Percentiles rank a stretch among this genome's conserved stretches.
These are phyloP conservation scores for Hyperoplus immaculatus DNA, from an alignment of 2,797 vertebrate species.

Conservation along the genomic window DNA sequence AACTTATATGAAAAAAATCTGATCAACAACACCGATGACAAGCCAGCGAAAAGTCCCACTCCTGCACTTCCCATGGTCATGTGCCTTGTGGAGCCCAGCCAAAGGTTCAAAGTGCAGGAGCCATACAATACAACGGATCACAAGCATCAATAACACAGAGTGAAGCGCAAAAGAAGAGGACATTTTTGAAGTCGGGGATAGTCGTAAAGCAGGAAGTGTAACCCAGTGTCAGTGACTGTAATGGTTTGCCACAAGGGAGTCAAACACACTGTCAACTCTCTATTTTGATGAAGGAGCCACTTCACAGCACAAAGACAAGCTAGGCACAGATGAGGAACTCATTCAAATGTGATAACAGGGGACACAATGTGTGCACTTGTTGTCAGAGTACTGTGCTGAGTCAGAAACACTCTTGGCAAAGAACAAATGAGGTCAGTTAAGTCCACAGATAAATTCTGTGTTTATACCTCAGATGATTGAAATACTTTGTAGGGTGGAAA, in stretches of 20 bases:
- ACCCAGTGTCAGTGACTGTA: not conserved
- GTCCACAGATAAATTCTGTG: conserved; percentile 11
- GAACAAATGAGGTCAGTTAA: conserved; percentile 37
- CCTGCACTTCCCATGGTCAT: conserved; percentile 61
- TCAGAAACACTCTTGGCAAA: conserved; percentile 24
- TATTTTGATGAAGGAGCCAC: conserved; percentile 38
- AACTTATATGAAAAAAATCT: too few species aligned
- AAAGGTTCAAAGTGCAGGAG: conserved; percentile 60
- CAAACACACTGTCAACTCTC: conserved; percentile 29
- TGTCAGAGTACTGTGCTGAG: conserved; percentile 32
- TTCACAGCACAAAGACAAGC: conserved; percentile 40
- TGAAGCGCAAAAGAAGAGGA: not conserved
- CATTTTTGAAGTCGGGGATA: not conserved
- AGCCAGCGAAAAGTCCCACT: conserved; percentile 43
- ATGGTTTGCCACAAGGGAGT: conserved; percentile 18
- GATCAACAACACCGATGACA: conserved; percentile 13
- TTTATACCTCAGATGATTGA: conserved; percentile 8
- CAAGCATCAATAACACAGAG: conserved; percentile 12
- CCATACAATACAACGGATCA: conserved; percentile 15
- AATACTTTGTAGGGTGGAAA: not conserved
- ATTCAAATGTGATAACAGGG: conserved; percentile 38
- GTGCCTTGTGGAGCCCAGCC: conserved; percentile 43
- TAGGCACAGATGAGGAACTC: conserved; percentile 29
- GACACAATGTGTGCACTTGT: conserved; percentile 37
- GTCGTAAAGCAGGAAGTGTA: conserved; percentile 25